These are phyloP conservation scores for Lycodopsis pacificus DNA, from an alignment of 2,797 vertebrate species.

Conservation along the genomic window DNA sequence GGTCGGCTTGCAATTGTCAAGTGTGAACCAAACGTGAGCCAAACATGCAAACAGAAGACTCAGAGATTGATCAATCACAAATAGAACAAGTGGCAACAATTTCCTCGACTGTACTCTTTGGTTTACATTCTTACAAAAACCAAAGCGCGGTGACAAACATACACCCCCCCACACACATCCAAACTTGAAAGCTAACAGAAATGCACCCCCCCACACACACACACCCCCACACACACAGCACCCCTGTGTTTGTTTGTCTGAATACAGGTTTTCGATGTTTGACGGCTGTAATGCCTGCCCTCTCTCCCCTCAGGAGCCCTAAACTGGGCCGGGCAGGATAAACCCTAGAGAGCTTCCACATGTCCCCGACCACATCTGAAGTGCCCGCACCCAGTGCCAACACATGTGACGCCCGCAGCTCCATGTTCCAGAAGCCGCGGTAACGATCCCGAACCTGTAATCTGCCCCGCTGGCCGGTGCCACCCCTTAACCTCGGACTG, in stretches of 20 bases:
- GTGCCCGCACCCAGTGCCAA: constrained; percentile 75
- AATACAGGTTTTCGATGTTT: constrained; percentile 55
- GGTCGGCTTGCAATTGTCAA: neutral
- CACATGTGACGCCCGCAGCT: constrained; percentile 76
- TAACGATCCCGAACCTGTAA: constrained; percentile 75
- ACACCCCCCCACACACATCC: constrained; percentile 17
- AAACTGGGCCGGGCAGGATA: constrained; percentile 69
- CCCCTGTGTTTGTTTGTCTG: constrained; percentile 67
- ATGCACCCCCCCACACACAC: constrained; percentile 4
- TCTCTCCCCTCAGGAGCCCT: constrained; percentile 45
- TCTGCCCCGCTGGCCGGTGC: constrained; percentile 72
- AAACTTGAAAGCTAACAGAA: constrained; percentile 24
- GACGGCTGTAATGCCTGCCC: constrained; percentile 39
- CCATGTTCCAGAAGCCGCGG: constrained; percentile 74
- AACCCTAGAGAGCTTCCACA: constrained; percentile 83
- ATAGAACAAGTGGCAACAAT: constrained; percentile 16
- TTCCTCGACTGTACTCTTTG: neutral
- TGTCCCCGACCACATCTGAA: constrained; percentile 83
- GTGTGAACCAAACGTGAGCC: neutral
- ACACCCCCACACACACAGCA: constrained; percentile 32
- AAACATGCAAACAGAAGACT: neutral
- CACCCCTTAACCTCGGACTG: constrained; percentile 65
- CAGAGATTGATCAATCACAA: constrained; percentile 7
- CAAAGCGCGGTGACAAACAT: constrained; percentile 37
- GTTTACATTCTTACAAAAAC: constrained; percentile 26